A percentile compares a stretch with the other conserved stretches of the same genome.
These are phyloP conservation scores for silkworm (Bombyx mori) DNA, from an alignment of 1,140 invertebrate genomes.

Conservation along the genomic window ASM3026992v2 NC_085126.1:2455501-2456000, in stretches of 20 bases:
- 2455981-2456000: conserved; percentile 38
- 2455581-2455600: conserved; percentile 69
- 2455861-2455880: too few relatives aligned
- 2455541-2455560: conserved; percentile 71
- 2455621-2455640: conserved; percentile 71
- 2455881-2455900: too few relatives aligned
- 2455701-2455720: conserved; percentile 34
- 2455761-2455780: neutral
- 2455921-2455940: neutral
- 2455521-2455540: conserved; percentile 65
- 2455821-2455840: too few relatives aligned
- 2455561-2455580: conserved; percentile 71
- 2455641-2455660: conserved; percentile 50
- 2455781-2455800: neutral
- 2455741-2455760: conserved; percentile 29
- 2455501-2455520: conserved; percentile 63
- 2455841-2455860: too few relatives aligned
- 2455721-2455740: conserved; percentile 55
- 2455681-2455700: conserved; percentile 37
- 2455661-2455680: conserved; percentile 35
- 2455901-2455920: too few relatives aligned
- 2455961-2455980: conserved; percentile 14
- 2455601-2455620: conserved; percentile 72
- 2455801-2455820: too few relatives aligned
- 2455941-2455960: conserved; percentile 1